phyloP scores from a whole-genome alignment of 2,113 vertebrate genomes.

The Proterorhinus semilunaris region DNA sequence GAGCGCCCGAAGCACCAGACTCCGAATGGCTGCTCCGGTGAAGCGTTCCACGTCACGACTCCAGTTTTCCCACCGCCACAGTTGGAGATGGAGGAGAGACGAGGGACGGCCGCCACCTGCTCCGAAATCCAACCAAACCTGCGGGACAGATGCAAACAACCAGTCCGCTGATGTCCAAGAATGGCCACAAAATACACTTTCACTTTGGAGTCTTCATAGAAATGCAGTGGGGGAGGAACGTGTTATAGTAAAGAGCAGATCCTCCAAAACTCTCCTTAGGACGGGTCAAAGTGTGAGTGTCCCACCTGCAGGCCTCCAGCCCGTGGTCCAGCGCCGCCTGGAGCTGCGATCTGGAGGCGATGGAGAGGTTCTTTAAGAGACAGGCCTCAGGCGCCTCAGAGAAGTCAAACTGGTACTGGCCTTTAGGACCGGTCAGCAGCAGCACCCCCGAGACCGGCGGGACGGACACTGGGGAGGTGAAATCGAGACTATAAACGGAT shows the following conservation, averaged over 20 bases:
- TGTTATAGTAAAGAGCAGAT: too few species aligned
- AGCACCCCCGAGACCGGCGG: conserved; percentile 56
- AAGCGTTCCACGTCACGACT: conserved; percentile 43
- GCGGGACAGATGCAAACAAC: neutral
- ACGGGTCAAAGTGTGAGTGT: too few species aligned
- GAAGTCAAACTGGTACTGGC: conserved; percentile 61
- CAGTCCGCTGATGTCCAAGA: too few species aligned
- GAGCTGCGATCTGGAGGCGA: conserved; percentile 66
- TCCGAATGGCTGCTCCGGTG: conserved; percentile 22
- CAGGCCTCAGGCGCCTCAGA: conserved; percentile 57
- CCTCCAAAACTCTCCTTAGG: too few species aligned
- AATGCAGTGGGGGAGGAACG: too few species aligned
- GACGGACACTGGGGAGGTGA: conserved; percentile 9
- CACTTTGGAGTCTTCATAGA: too few species aligned
- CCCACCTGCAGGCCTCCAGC: conserved; percentile 76
- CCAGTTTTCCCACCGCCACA: conserved; percentile 63
- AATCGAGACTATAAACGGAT: too few species aligned
- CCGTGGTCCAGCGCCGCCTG: conserved; percentile 51
- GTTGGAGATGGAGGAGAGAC: conserved; percentile 7
- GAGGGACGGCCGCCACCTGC: conserved; percentile 59
- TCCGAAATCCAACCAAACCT: conserved; percentile 76
- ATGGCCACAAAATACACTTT: too few species aligned
- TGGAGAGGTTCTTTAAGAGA: conserved; percentile 44
- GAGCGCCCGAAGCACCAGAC: conserved; percentile 70
- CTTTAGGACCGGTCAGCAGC: conserved; percentile 41